phyloP scores from a whole-genome alignment of 2,113 vertebrate species.

The Xenotilapia longispinis region DNA sequence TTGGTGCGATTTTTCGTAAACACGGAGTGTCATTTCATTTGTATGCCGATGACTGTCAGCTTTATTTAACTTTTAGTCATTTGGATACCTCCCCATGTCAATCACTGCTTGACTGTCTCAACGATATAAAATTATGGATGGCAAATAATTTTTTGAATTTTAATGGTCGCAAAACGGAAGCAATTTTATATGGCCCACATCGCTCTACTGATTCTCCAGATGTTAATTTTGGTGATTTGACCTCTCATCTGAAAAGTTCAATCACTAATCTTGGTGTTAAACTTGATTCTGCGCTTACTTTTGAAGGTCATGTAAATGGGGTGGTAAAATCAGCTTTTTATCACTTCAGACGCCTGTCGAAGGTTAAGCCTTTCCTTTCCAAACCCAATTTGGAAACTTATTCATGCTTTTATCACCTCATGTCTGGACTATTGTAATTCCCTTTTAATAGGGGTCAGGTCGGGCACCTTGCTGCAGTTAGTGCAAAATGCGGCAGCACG shows the following conservation, averaged over 20 bases:
- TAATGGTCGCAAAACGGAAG: neutral
- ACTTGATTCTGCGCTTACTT: neutral
- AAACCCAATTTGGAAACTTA: neutral
- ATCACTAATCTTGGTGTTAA: neutral
- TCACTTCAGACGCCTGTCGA: neutral
- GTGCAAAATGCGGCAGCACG: rapidly evolving
- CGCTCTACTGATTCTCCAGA: neutral
- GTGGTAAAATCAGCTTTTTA: neutral
- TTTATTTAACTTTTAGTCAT: neutral
- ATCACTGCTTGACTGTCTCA: neutral
- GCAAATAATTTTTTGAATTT: neutral
- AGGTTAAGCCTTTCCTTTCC: neutral
- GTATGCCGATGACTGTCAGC: neutral
- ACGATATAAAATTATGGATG: neutral
- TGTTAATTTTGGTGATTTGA: neutral
- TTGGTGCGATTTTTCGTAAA: neutral
- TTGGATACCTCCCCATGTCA: neutral
- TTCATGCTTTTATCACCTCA: neutral
- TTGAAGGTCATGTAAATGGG: neutral
- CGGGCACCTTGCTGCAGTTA: rapidly evolving
- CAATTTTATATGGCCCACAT: neutral
- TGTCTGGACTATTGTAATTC: neutral
- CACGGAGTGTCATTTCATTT: neutral
- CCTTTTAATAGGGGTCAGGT: neutral
- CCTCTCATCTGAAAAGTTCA: neutral